phyloP scores from a whole-genome alignment of 2,888 invertebrate genomes.

The Bruchidius siliquastri region DNA sequence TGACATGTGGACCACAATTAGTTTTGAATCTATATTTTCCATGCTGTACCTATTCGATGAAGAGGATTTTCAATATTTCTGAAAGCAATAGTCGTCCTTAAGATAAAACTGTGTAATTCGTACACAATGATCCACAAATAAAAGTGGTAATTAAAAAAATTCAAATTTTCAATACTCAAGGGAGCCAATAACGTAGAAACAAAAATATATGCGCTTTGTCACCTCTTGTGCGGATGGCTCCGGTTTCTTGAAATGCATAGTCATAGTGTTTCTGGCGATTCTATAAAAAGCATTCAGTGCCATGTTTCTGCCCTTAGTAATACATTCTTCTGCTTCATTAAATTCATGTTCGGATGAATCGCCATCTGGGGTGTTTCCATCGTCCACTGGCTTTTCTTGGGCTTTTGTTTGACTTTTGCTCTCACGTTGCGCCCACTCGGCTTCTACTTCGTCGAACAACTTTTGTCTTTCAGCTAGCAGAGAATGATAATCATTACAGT shows the following conservation, averaged over 20 bases:
- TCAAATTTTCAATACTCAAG: too few species aligned
- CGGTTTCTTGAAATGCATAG: slow-evolving; percentile 71
- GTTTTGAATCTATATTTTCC: too few species aligned
- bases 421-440: slow-evolving; percentile 67
- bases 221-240: slow-evolving; percentile 63
- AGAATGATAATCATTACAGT: neutral
- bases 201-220: slow-evolving; percentile 11
- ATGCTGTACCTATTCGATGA: too few species aligned
- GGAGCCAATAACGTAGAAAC: neutral
- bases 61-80: too few species aligned
- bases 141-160: too few species aligned
- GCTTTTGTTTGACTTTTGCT: slow-evolving; percentile 42
- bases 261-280: slow-evolving; percentile 75
- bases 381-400: slow-evolving; percentile 33
- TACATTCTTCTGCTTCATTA: slow-evolving; percentile 68
- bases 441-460: slow-evolving; percentile 68
- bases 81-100: too few species aligned
- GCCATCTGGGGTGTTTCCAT: slow-evolving; percentile 8
- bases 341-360: slow-evolving; percentile 47
- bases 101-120: too few species aligned
- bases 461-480: slow-evolving; percentile 65
- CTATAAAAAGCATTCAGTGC: slow-evolving; percentile 75
- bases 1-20: neutral
- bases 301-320: slow-evolving; percentile 74
- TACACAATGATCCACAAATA: too few species aligned